Base-by-base conservation (phyloP, 1,140 invertebrate species). In the Drosophila subpulchrella region DNA sequence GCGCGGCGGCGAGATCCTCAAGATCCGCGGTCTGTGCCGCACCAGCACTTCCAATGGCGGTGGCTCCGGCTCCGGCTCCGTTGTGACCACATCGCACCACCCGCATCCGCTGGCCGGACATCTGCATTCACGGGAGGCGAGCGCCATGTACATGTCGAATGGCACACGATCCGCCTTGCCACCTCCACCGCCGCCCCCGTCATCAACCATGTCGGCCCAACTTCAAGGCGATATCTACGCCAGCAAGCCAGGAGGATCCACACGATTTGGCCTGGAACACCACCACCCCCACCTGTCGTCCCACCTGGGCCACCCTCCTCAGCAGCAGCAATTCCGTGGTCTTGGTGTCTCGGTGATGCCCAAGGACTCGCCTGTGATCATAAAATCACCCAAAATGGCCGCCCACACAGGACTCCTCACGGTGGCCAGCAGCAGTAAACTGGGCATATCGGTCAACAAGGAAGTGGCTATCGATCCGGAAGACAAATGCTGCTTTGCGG, bases 1-100 rank as follows among this genome's bases (percentile, higher is more conserved):
- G 42, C 95, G 96, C 89, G 96, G 96, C 0, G 96, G 96, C 0
- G 96, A 97, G 83, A 94, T 96, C 6, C 84, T 97, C 0, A 95
- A 96, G 81, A 95, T 97, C 10, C 94, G 96, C 42, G 96, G 96
- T 10, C 90, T 97, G 6, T 96, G 95, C 94, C 90, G 95, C 78
- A 93, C 95, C 77, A 92, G 94, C 66, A 93, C 93, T 48, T 93
- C 91, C 92, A 63, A 92, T 81, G 72, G 78, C 60, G 59, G 92
- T 17, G 56, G 53, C 24, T 42, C 70, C 10, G 56, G 53, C 24
- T 42, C 70, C 10, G 55, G 54, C 36, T 48, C 74, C 17, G 46
- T 38, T 30, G 60, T 46, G n/a, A 51, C 56, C 12, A 44, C 8
- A 34, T 50, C 51, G 12, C 56, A 91, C 93, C 61, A 92, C 93